Evolutionary conservation across 2,113 vertebrate genomes (phyloP), one percentile per base, ranked within the genome.

Genomic region (Sinocyclocheilus maitianheensis): DNA sequence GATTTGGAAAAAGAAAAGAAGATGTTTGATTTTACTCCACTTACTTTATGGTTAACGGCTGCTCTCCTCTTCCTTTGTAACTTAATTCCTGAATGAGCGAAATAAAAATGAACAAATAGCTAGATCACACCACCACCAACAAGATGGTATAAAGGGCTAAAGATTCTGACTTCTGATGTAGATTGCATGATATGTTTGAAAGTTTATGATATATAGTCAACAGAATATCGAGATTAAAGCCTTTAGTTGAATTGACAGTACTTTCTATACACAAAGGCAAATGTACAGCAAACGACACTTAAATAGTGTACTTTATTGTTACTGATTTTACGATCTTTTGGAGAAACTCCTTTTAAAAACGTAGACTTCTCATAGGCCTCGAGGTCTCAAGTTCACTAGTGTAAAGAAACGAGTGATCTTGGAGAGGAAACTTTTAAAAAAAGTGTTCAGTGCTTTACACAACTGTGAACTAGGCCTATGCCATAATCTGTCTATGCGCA

Each of bases 271-370:
- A 11, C 60, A 48, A 48, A 51, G 46, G 11, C 46, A 40, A 40
- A 40, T 40, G 6, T 40, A 40, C 40, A 40, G 11, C 46, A 48
- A 48, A 48, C 3, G 46, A 43, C 8, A 43, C 43, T 2, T 48
- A 48, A 48, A 6, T 48, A 48, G 46, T 48, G 10, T 43, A 11
- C 43, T 46, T 46, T 11, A 46, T 67, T 67, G 65, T 67, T 30
- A 16, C 13, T 2, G 5, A 30, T 7, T 69, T 34, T 58, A 46
- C 11, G 48, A 74, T 80, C 55, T 80, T 37, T 62, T 80, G 12
- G 18, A 63, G 55, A 63, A 63, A 76, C 74, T 51, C 74, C 74
- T 76, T 76, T 76, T n/a, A 76, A 13, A 76, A 76, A 76, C 74
- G 2, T 51, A 46, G 37, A 26, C 34, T 43, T 63, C 26, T 26